phyloP scores from a whole-genome alignment of 2,888 invertebrate genomes.

The Aspidiotus destructor region DNA sequence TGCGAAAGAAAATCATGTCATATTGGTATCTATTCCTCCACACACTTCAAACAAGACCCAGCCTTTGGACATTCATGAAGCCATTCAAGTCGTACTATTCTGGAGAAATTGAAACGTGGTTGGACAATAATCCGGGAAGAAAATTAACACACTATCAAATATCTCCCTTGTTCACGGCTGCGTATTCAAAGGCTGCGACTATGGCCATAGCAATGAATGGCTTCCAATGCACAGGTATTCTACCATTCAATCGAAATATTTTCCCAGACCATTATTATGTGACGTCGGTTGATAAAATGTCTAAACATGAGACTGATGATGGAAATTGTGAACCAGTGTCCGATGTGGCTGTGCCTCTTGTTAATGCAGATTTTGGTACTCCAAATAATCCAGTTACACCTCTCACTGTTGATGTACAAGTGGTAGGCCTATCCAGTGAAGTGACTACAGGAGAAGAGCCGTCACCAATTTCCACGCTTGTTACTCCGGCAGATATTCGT shows the following conservation, averaged over 20 bases:
- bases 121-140: slow-evolving; percentile 2
- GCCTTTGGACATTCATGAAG: neutral
- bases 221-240: slow-evolving; percentile 7
- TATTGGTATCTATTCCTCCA: slow-evolving; percentile 27
- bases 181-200: slow-evolving; percentile 9
- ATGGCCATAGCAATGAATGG: slow-evolving; percentile 10
- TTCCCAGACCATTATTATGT: slow-evolving; percentile 7
- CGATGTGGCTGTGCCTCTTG: neutral
- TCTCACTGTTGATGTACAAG: slow-evolving; percentile 1
- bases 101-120: slow-evolving; percentile 2
- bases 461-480: slow-evolving; percentile 8
- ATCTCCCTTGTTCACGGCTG: neutral
- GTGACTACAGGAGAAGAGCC: neutral
- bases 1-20: slow-evolving; percentile 33
- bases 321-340: slow-evolving; percentile 11
- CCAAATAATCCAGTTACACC: slow-evolving; percentile 2
- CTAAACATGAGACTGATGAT: slow-evolving; percentile 9
- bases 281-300: slow-evolving; percentile 11
- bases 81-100: neutral
- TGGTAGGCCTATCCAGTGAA: neutral
- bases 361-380: neutral
- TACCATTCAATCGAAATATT: slow-evolving; percentile 11
- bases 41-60: slow-evolving; percentile 11
- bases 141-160: slow-evolving; percentile 1
- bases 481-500: slow-evolving; percentile 11